Conservation (phyloP, 2,888 invertebrate species). For the Tetanocera ferruginea region DNA sequence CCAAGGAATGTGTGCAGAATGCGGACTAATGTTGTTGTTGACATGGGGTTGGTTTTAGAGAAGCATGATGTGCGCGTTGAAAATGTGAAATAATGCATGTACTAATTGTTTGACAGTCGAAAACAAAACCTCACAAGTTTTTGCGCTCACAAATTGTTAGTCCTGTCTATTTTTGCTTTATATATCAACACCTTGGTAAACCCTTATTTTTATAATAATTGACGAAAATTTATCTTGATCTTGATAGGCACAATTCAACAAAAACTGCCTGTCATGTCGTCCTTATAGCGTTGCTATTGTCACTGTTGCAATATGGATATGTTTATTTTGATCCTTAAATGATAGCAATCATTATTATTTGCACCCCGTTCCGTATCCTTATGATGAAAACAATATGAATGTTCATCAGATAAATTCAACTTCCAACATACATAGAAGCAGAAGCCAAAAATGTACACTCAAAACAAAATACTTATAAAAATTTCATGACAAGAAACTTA, state of each 20-base stretch:
- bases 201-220: no score
- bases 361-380: not conserved
- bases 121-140: not conserved
- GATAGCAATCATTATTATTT: conserved; percentile 13
- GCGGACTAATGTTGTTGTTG: not conserved
- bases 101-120: no score
- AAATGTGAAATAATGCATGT: not conserved
- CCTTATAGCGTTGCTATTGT: not conserved
- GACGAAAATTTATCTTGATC: no score
- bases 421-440: not conserved
- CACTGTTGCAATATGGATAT: not conserved
- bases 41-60: not conserved
- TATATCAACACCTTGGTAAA: not conserved
- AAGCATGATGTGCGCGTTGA: not conserved
- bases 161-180: not conserved
- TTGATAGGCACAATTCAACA: not conserved
- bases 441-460: not conserved
- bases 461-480: not conserved
- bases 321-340: conserved; percentile 9
- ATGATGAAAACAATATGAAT: not conserved
- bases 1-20: not conserved
- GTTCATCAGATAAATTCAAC: not conserved
- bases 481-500: no score
- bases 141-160: not conserved
- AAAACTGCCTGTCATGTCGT: not conserved